Conservation (phyloP, 2,888 invertebrate genomes). For the Elmis aenea region DNA sequence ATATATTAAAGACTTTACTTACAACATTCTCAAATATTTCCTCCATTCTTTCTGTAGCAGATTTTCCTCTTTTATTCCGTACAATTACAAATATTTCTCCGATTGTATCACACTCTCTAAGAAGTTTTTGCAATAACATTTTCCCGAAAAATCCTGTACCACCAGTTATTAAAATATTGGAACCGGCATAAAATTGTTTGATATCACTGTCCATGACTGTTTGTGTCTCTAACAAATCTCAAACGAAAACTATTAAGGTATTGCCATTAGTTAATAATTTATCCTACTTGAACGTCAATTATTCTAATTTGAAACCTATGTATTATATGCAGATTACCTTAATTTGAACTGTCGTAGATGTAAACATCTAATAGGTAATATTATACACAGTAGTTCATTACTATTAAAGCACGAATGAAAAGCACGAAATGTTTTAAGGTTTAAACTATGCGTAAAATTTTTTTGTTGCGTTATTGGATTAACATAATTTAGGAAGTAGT, state of each 20-base stretch:
- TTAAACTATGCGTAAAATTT: constrained; percentile 10
- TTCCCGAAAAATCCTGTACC: constrained; percentile 18
- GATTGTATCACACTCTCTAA: constrained; percentile 11
- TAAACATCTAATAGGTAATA: no score
- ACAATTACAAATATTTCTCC: constrained; percentile 15
- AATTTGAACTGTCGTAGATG: no score
- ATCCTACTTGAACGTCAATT: no score
- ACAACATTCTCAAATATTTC: constrained; percentile 11
- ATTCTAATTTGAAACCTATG: not conserved
- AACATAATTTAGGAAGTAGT: no score
- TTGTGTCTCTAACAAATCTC: no score
- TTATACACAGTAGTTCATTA: no score
- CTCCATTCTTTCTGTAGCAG: constrained; percentile 5
- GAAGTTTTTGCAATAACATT: constrained; percentile 17
- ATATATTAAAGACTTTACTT: no score
- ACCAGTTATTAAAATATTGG: constrained; percentile 16
- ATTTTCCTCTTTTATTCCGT: constrained; percentile 12
- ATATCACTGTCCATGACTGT: constrained; percentile 10
- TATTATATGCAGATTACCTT: constrained; percentile 3
- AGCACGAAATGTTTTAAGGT: no score
- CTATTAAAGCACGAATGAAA: no score
- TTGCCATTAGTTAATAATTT: no score
- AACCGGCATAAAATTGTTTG: constrained; percentile 10
- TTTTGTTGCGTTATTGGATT: no score
- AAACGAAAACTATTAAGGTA: no score